These are phyloP conservation scores for Anhinga anhinga DNA, from an alignment of 2,113 vertebrate genomes.

Conservation along the genomic window DNA sequence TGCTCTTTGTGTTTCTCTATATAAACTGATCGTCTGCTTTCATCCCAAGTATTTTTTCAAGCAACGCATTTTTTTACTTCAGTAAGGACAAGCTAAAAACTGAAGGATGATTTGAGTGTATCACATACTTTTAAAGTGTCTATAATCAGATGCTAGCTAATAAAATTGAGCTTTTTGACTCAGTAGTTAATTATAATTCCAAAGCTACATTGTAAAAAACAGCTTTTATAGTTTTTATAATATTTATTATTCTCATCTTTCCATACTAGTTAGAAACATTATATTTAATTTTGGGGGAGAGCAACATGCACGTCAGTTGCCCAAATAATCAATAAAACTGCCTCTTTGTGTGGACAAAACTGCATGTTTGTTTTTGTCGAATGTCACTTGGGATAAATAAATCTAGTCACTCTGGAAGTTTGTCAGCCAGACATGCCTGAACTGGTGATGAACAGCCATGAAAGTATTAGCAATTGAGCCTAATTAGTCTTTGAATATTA, in stretches of 20 bases:
- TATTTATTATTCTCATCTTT: not conserved
- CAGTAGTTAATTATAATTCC: not conserved
- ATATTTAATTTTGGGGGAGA: not conserved
- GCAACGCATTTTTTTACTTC: not conserved
- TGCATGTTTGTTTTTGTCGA: not conserved
- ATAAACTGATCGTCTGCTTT: not conserved
- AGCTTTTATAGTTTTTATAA: rapidly evolving
- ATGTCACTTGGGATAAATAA: not conserved
- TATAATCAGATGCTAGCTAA: not conserved
- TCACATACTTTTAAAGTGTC: not conserved
- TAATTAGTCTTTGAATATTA: constrained; percentile 20
- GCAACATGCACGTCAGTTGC: not conserved
- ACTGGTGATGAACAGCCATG: not conserved
- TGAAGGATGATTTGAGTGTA: not conserved
- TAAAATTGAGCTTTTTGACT: not conserved
- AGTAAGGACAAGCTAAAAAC: not conserved
- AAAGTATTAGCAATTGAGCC: not conserved
- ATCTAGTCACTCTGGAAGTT: not conserved
- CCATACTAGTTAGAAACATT: not conserved
- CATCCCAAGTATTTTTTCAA: not conserved
- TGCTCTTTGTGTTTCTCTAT: not conserved
- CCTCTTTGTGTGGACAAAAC: not conserved
- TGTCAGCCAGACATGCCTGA: not conserved
- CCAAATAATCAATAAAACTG: not conserved
- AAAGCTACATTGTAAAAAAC: not conserved